These are phyloP conservation scores for Choloepus hoffmanni DNA, from an alignment of 2,113 vertebrate species.

Conservation along the genomic window DNA sequence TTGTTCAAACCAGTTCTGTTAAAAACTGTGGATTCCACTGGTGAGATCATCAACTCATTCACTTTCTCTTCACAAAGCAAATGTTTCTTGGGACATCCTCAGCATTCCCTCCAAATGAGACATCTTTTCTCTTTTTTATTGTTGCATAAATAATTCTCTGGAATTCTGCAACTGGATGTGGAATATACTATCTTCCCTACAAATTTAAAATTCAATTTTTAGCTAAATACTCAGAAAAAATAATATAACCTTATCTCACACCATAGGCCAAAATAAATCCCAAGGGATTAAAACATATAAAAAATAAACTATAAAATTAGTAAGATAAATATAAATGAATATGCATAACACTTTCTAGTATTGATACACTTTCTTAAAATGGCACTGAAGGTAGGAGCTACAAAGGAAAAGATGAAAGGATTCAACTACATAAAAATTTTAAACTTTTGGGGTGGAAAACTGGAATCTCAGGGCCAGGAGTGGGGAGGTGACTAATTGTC, in stretches of 20 bases:
- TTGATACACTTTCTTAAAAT: neutral
- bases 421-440: neutral
- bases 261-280: constrained; percentile 48
- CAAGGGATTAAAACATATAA: neutral
- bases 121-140: constrained; percentile 19
- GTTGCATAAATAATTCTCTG: constrained; percentile 5
- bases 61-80: constrained; percentile 28
- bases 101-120: neutral
- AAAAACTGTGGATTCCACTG: neutral
- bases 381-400: neutral
- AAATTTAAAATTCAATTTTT: constrained; percentile 57
- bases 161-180: neutral
- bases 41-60: neutral
- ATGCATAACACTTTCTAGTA: neutral
- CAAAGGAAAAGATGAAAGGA: neutral
- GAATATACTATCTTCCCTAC: constrained; percentile 30
- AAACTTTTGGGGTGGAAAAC: neutral
- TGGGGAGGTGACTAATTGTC: neutral
- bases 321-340: constrained; percentile 63
- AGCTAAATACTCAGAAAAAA: neutral
- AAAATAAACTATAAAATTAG: constrained; percentile 25
- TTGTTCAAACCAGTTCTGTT: constrained; percentile 21
- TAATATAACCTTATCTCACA: neutral
- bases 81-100: neutral
- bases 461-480: neutral